A percentile compares a stretch with the other conserved stretches of the same genome.
Conservation (phyloP, 2,113 vertebrate species). For the Bothrops jararaca region DNA sequence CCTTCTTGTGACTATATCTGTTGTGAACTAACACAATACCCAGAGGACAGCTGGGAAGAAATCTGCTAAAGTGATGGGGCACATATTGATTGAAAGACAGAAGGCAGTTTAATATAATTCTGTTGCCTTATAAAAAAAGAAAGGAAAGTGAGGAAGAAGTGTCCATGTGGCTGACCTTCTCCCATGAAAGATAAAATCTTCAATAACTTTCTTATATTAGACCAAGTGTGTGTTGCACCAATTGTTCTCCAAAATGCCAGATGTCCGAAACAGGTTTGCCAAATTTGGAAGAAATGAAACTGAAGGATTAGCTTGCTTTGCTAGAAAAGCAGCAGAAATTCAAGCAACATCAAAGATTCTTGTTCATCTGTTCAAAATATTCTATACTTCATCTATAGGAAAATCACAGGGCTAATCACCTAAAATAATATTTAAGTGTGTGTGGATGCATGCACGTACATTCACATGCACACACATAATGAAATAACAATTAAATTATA, state of each 20-base stretch:
- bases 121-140: conserved; percentile 52
- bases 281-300: conserved; percentile 46
- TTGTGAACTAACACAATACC: conserved; percentile 27
- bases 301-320: conserved; percentile 22
- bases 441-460: background rate
- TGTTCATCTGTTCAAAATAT: background rate
- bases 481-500: background rate
- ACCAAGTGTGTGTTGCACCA: conserved; percentile 51
- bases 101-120: conserved; percentile 50
- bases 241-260: conserved; percentile 65
- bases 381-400: background rate
- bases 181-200: conserved; percentile 61
- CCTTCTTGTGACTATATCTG: conserved; percentile 10
- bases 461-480: background rate
- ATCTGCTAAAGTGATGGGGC: background rate
- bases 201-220: conserved; percentile 57
- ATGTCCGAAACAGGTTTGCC: conserved; percentile 54
- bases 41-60: conserved; percentile 17
- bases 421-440: background rate
- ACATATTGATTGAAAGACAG: conserved; percentile 29
- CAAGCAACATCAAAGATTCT: conserved; percentile 32
- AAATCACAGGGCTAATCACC: background rate
- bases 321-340: conserved; percentile 43
- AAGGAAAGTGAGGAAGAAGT: conserved; percentile 44
- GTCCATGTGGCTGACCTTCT: conserved; percentile 55